Evolutionary conservation across 2,797 vertebrate species (phyloP).

Genomic region (Gallinago nigripennis): DNA sequence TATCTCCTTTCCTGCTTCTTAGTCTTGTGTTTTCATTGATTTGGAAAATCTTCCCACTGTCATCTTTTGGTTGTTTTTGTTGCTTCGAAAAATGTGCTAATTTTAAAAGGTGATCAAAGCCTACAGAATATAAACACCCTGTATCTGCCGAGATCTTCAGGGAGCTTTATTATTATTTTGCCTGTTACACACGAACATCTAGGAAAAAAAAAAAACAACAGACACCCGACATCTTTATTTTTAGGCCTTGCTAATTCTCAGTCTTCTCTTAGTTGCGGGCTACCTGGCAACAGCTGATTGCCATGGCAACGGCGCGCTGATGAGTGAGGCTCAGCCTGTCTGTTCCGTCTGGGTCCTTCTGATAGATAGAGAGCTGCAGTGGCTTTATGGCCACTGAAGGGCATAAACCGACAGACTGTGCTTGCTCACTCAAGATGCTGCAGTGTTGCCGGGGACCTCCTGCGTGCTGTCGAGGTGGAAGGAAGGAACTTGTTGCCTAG

Average conservation of each 20-base stretch:
- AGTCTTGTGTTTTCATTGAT: not conserved
- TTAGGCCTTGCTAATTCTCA: conserved; percentile 82
- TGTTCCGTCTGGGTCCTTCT: conserved; percentile 34
- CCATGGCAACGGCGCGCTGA: conserved; percentile 78
- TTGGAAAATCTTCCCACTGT: not conserved
- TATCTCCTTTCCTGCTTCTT: not conserved
- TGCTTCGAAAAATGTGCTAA: not conserved
- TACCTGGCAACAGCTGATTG: conserved; percentile 84
- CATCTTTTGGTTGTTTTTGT: not conserved
- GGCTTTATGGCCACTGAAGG: conserved; percentile 9
- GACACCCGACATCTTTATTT: conserved; percentile 76
- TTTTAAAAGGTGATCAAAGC: conserved; percentile 46
- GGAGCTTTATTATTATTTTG: conserved; percentile 49
- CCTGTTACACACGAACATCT: conserved; percentile 63
- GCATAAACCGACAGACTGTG: not conserved
- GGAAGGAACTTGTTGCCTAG: not conserved
- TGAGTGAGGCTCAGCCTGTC: conserved; percentile 63
- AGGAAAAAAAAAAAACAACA: not conserved
- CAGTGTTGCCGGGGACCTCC: not conserved
- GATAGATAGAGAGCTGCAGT: conserved; percentile 27
- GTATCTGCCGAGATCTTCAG: not conserved
- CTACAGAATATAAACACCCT: not conserved
- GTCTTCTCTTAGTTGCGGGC: conserved; percentile 72
- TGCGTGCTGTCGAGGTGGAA: not conserved
- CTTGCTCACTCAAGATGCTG: not conserved